These are phyloP conservation scores for Mantis religiosa DNA, from an alignment of 2,888 invertebrate species.

Conservation along the genomic window DNA sequence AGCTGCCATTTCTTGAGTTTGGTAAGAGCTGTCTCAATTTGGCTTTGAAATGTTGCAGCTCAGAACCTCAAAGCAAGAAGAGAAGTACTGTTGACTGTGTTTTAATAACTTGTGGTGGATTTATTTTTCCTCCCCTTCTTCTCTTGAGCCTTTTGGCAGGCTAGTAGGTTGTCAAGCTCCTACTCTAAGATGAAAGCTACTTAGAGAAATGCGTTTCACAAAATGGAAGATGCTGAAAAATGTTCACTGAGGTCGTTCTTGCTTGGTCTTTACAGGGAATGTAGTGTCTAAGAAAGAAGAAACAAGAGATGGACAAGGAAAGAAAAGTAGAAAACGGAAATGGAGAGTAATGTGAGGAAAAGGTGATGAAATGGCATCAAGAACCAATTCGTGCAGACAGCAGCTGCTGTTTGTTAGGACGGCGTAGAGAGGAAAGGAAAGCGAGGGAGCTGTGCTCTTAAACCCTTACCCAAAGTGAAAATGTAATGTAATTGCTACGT, in stretches of 20 bases:
- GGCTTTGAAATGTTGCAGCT: too few relatives aligned
- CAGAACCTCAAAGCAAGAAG: too few relatives aligned
- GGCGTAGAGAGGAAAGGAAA: background rate
- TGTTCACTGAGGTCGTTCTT: background rate
- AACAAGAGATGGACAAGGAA: background rate
- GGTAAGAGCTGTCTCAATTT: too few relatives aligned
- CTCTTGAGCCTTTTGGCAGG: too few relatives aligned
- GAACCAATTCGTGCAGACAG: background rate
- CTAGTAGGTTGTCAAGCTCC: too few relatives aligned
- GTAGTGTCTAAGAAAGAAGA: background rate
- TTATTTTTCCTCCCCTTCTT: too few relatives aligned
- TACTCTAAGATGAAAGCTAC: too few relatives aligned
- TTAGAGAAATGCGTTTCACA: background rate
- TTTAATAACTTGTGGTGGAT: too few relatives aligned
- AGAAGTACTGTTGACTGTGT: too few relatives aligned
- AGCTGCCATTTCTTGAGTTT: too few relatives aligned
- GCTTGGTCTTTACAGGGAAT: background rate
- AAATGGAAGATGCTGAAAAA: background rate
- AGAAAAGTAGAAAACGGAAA: background rate
- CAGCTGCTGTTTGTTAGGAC: background rate
- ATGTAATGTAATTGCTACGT: background rate
- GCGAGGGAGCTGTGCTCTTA: background rate
- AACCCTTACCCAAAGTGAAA: background rate
- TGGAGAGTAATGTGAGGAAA: background rate
- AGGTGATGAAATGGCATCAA: background rate